phyloP scores from a whole-genome alignment of 2,113 vertebrate species.

The Peromyscus polionotus region DNA sequence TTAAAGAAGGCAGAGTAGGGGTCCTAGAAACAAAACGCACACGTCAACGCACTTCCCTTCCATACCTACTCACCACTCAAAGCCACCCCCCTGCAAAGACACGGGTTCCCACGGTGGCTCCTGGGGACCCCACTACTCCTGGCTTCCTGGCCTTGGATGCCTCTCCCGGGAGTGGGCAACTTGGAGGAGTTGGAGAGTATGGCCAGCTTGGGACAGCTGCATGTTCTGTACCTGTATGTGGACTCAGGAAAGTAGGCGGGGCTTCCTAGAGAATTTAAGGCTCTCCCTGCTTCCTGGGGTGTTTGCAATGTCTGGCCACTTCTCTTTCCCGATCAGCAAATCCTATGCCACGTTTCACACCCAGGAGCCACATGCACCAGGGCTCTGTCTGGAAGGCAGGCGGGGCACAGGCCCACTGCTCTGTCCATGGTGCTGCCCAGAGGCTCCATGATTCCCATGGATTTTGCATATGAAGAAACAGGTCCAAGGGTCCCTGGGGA shows the following conservation, averaged over 20 bases:
- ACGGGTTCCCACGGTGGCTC: accelerated
- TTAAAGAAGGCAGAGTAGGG: constrained; percentile 86
- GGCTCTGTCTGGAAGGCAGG: too few relatives aligned
- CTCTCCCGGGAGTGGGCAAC: background rate
- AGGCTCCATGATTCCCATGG: background rate
- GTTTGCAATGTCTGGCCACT: background rate
- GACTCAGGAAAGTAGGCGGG: background rate
- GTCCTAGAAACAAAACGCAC: constrained; percentile 82
- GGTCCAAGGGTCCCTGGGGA: background rate
- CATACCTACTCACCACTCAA: accelerated
- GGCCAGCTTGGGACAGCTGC: background rate
- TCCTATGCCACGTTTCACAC: accelerated
- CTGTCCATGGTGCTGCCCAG: accelerated
- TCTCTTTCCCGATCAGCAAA: background rate
- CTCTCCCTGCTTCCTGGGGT: background rate
- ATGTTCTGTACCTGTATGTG: accelerated
- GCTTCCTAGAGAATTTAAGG: accelerated
- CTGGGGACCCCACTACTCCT: background rate
- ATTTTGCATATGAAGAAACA: background rate
- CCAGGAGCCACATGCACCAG: background rate
- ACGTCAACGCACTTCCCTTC: accelerated
- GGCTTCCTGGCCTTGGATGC: background rate
- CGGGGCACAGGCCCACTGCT: background rate
- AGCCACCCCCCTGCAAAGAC: background rate
- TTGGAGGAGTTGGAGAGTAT: background rate